Conservation (phyloP, 2,888 invertebrate genomes). For the Sturmia bella region DNA sequence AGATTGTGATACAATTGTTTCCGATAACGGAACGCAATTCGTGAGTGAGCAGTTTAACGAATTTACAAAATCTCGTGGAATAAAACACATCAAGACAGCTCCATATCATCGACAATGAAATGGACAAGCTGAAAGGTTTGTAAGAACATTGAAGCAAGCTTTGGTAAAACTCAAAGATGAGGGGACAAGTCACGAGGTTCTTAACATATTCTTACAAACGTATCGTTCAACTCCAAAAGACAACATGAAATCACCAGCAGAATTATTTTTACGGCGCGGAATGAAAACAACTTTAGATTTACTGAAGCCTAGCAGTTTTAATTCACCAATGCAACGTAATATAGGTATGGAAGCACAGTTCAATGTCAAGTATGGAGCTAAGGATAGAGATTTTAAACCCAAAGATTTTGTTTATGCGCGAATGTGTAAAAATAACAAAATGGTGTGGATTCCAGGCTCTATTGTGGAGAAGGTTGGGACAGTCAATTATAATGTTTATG, state of each 20-base stretch:
- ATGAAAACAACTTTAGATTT: conserved; percentile 17
- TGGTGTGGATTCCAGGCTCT: conserved; percentile 11
- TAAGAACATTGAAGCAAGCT: conserved; percentile 4
- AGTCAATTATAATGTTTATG: conserved; percentile 1
- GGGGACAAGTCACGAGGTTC: conserved; percentile 1
- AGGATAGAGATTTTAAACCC: conserved; percentile 19
- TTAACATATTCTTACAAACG: not conserved
- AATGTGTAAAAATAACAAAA: conserved; percentile 19
- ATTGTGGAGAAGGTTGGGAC: conserved; percentile 6
- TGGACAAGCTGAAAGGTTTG: not conserved
- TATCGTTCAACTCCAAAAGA: conserved; percentile 21
- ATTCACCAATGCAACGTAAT: conserved; percentile 2
- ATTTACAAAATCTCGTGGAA: conserved; percentile 12
- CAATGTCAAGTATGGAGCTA: conserved; percentile 30
- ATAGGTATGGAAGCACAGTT: conserved; percentile 8
- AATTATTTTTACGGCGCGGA: conserved; percentile 7
- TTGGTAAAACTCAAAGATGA: conserved; percentile 19
- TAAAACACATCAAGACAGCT: too few relatives aligned
- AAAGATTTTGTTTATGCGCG: conserved; percentile 33
- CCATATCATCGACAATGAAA: conserved; percentile 12
- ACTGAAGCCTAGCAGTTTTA: not conserved
- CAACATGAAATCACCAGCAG: conserved; percentile 17
- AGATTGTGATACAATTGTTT: conserved; percentile 15
- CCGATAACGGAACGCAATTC: conserved; percentile 30
- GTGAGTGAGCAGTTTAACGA: conserved; percentile 11